A percentile compares a stretch with the other conserved stretches of the same genome.
These are phyloP conservation scores for Drosophila pseudoobscura DNA, from an alignment of 1,140 invertebrate genomes.

Conservation along the genomic window DNA sequence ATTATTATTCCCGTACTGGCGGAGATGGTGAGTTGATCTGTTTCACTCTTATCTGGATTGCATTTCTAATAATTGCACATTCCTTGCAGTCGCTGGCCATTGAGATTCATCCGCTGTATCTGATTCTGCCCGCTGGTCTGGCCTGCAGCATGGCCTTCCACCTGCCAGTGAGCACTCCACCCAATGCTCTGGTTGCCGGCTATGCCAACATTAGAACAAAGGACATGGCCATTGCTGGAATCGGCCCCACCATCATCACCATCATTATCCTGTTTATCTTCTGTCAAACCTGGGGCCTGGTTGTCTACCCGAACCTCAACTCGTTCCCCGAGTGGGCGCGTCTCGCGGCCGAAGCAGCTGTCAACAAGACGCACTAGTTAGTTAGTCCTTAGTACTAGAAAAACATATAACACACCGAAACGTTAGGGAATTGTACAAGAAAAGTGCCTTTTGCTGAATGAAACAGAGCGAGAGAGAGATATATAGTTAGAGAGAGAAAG, in stretches of 20 bases:
- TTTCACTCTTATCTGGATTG: not conserved
- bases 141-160: conserved; percentile 91
- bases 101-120: conserved; percentile 91
- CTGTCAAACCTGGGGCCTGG: conserved; percentile 87
- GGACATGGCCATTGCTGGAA: conserved; percentile 91
- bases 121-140: conserved; percentile 93
- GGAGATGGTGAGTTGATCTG: conserved; percentile 85
- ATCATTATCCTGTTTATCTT: conserved; percentile 87
- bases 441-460: conserved; percentile 61
- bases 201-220: conserved; percentile 90
- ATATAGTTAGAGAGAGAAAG: not conserved
- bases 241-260: conserved; percentile 91
- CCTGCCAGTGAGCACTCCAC: conserved; percentile 90
- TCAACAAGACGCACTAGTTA: conserved; percentile 53
- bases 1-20: conserved; percentile 90
- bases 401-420: conserved; percentile 16
- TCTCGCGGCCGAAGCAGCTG: conserved; percentile 21
- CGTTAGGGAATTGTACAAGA: conserved; percentile 44
- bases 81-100: conserved; percentile 84
- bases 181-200: conserved; percentile 96
- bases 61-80: not conserved
- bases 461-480: conserved; percentile 9
- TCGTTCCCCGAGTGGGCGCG: conserved; percentile 82
- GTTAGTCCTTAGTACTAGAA: conserved; percentile 44
- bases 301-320: conserved; percentile 84